Evolutionary conservation across 2,888 invertebrate species (phyloP).

Genomic region (Pyrocoelia pectoralis): DNA sequence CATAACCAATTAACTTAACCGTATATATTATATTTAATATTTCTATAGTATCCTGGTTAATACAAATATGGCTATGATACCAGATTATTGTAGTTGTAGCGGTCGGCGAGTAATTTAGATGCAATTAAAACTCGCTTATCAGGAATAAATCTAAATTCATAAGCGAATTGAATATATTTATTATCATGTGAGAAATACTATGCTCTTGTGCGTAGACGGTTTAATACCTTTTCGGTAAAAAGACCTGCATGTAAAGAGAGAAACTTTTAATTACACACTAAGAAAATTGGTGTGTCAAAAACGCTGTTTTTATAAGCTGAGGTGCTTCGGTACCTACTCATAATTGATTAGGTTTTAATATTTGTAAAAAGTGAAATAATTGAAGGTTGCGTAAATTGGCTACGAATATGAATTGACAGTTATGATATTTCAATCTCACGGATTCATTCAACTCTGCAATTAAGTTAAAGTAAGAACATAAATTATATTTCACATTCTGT

Average conservation of each 20-base stretch:
- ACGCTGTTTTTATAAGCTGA: neutral
- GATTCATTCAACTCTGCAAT: too few relatives aligned
- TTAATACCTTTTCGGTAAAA: neutral
- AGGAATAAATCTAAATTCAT: conserved; percentile 16
- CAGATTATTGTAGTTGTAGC: conserved; percentile 15
- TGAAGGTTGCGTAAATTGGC: neutral
- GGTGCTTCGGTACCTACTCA: neutral
- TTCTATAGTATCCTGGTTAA: conserved; percentile 22
- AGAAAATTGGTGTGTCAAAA: conserved; percentile 3
- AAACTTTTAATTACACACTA: neutral
- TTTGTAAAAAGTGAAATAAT: conserved; percentile 5
- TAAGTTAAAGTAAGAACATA: too few relatives aligned
- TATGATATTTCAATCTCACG: too few relatives aligned
- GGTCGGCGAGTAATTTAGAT: conserved; percentile 17
- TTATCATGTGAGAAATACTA: neutral
- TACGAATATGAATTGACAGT: conserved; percentile 5
- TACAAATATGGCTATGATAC: conserved; percentile 20
- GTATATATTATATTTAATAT: conserved; percentile 19
- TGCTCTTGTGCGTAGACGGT: neutral
- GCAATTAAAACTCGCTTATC: conserved; percentile 29
- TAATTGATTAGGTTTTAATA: conserved; percentile 10
- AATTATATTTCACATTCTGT: too few relatives aligned
- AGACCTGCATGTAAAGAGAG: too few relatives aligned
- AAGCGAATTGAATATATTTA: conserved; percentile 20
- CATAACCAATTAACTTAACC: conserved; percentile 21